Conservation (phyloP, 2,888 invertebrate genomes). For the Nemurella pictetii region DNA sequence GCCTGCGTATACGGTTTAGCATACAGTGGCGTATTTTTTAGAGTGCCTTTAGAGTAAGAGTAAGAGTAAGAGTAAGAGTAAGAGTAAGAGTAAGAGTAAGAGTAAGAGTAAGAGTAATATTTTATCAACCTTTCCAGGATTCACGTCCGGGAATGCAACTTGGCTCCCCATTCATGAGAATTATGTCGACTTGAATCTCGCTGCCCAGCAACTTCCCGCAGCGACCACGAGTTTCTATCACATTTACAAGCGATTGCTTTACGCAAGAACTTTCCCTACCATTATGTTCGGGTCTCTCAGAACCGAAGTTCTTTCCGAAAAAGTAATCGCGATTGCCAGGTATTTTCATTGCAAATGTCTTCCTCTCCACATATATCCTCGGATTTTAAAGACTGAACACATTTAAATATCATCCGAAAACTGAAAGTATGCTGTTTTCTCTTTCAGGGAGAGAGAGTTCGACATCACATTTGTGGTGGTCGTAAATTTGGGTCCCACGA, state of each 20-base stretch:
- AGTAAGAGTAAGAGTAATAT: not conserved
- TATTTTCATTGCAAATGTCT: not conserved
- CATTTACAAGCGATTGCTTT: not conserved
- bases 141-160: not conserved
- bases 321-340: not conserved
- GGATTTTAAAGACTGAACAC: not conserved
- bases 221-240: not conserved
- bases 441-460: not conserved
- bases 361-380: too few species aligned
- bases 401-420: not conserved
- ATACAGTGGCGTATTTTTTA: too few species aligned
- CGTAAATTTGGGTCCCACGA: not conserved
- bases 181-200: not conserved
- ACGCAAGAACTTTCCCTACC: not conserved
- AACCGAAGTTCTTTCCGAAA: not conserved
- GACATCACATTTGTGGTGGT: not conserved
- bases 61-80: too few species aligned
- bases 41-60: too few species aligned
- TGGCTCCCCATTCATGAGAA: constrained; percentile 3
- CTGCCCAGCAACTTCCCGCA: not conserved
- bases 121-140: too few species aligned
- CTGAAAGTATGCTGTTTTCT: not conserved
- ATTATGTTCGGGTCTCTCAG: not conserved
- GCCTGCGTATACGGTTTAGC: too few species aligned
- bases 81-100: too few species aligned